Evolutionary conservation across 2,113 vertebrate genomes (phyloP), one percentile per base, ranked within the genome.

Genomic region (Chamaetylas fuelleborni): DNA sequence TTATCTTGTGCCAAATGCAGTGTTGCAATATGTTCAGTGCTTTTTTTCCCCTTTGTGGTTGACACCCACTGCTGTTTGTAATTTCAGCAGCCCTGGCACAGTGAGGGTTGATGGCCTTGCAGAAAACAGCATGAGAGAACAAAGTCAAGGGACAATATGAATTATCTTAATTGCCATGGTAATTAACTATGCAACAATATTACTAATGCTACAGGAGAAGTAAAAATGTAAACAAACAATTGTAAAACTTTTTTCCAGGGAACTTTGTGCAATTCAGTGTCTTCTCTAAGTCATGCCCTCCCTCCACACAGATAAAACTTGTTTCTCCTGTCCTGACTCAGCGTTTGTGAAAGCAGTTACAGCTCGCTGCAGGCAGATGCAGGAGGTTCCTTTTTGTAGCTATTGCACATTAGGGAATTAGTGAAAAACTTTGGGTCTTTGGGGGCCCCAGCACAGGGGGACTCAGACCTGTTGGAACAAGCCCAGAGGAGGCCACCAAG

Each of bases 311-410:
- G 90, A 61, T 36, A n/a, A 53, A 83, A 89, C 79, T 57, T 4
- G 57, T 86, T 92, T 76, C 85, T 82, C 66, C 19, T 25, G 72
- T 9, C 78, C 85, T 93, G 95, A 90, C 93, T 94, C 93, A 76
- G 74, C 40, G 0, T 56, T 77, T 72, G 3, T 51, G 66, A 23
- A 20, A 79, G 57, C 22, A 8, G 47, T 47, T 29, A 25, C 47
- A 29, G 19, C 64, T 51, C 1, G 0, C 51, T 40, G 51, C 3
- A n/a, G 25, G 58, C 74, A 19, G 8, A n/a, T 4, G 56, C 74
- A 54, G 62, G 34, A 85, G 70, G 23, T 61, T 95, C 54, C 66
- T 25, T 33, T 50, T 23, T 57, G 54, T 7, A 18, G 12, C 19
- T 43, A 2, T 7, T 69, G 65, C 45, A 12, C 69, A 4, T 62